Conservation (phyloP, 2,888 invertebrate genomes). For the Synergus laeviventris region DNA sequence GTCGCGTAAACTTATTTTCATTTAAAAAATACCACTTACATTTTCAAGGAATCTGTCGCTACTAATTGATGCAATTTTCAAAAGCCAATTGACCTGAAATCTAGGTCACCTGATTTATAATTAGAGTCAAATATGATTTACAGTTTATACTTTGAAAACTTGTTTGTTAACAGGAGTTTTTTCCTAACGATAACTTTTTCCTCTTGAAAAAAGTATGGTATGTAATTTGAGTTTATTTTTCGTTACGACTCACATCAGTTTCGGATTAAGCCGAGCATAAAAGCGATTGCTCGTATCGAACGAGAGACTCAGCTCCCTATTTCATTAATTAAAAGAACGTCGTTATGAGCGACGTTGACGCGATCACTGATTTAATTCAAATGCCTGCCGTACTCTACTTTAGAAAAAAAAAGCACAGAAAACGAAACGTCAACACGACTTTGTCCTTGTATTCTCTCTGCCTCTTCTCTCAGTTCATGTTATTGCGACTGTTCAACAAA, state of each 20-base stretch:
- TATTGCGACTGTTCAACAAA: background rate
- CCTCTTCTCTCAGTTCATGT: constrained; percentile 5
- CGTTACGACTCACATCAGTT: background rate
- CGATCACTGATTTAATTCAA: constrained; percentile 32
- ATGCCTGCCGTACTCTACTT: constrained; percentile 3
- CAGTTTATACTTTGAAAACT: background rate
- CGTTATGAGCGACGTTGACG: constrained; percentile 14
- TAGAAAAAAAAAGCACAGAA: constrained; percentile 7
- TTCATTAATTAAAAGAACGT: constrained; percentile 29
- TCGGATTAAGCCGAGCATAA: background rate
- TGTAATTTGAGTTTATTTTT: background rate
- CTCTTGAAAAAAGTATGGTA: background rate
- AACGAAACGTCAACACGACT: constrained; percentile 22
- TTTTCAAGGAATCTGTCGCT: background rate
- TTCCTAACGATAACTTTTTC: background rate
- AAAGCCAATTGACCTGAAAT: background rate
- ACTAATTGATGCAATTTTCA: background rate
- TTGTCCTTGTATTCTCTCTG: constrained; percentile 16
- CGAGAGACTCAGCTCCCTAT: background rate
- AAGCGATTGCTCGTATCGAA: constrained; percentile 8
- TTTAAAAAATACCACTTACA: background rate
- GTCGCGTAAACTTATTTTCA: too few species aligned
- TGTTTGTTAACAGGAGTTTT: background rate
- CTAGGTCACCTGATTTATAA: constrained; percentile 6
- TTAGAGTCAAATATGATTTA: background rate